A percentile compares a stretch with the other conserved stretches of the same genome.
Evolutionary conservation across 1,140 invertebrate genomes (phyloP).

Genomic region (Odontomachus brunneus): DNA sequence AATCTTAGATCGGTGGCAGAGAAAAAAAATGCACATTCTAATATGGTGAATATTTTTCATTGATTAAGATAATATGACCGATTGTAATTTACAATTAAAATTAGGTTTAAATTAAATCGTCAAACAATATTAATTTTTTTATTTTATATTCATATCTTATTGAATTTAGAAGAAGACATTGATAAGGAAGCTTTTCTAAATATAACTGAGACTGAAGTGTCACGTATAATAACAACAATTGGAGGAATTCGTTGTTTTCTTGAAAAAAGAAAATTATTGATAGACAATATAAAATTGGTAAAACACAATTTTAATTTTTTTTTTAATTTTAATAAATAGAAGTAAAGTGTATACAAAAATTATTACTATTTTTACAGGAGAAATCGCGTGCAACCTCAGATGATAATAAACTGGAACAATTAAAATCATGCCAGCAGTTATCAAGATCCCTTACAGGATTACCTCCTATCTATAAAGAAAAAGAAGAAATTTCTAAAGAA

Average conservation of each 20-base stretch:
- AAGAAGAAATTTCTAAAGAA: background rate
- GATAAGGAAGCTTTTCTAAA: slow-evolving; percentile 6
- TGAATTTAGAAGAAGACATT: no score
- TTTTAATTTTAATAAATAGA: background rate
- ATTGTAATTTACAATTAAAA: background rate
- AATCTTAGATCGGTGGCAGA: no score
- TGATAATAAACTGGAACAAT: background rate
- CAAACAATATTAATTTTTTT: background rate
- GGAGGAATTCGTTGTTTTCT: no score
- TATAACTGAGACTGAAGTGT: slow-evolving; percentile 1
- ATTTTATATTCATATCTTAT: background rate
- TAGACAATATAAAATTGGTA: slow-evolving; percentile 3
- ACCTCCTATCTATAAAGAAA: no score
- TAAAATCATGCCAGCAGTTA: background rate
- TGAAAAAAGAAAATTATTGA: slow-evolving; percentile 1
- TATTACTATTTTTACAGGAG: background rate
- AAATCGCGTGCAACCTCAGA: background rate
- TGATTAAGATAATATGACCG: no score
- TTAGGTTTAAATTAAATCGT: background rate
- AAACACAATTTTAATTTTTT: background rate
- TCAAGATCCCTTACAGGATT: no score
- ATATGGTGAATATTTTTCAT: no score
- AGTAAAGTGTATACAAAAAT: background rate
- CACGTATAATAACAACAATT: slow-evolving; percentile 23
- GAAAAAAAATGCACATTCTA: no score